Conservation (phyloP, 2,797 vertebrate genomes). For the Myoxocephalus aenaeus region DNA sequence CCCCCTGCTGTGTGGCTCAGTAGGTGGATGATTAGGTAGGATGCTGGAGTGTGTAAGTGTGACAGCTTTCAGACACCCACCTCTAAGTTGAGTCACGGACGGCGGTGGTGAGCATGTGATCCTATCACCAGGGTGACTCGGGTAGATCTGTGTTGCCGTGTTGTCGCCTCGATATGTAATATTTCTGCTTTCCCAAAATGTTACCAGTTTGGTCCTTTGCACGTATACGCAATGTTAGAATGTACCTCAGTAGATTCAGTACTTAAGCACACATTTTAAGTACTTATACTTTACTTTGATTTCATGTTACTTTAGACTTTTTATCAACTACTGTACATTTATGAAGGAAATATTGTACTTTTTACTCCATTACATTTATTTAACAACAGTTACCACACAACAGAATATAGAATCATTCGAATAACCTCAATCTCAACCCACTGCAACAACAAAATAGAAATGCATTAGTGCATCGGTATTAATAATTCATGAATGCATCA, state of each 20-base stretch:
- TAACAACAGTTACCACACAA: background rate
- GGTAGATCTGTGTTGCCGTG: conserved; percentile 74
- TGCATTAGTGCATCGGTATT: background rate
- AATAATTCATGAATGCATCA: background rate
- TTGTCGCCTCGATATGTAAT: conserved; percentile 53
- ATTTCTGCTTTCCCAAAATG: conserved; percentile 51
- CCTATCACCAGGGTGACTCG: conserved; percentile 82
- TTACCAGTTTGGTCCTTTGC: background rate
- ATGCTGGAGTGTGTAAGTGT: conserved; percentile 81
- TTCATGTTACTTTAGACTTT: background rate
- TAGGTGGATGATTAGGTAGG: conserved; percentile 83
- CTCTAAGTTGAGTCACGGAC: conserved; percentile 78
- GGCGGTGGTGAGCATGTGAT: conserved; percentile 78
- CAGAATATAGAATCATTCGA: background rate
- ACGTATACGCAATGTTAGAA: background rate
- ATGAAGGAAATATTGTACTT: background rate
- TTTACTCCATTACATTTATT: background rate
- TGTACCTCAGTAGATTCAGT: background rate
- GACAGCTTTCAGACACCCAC: conserved; percentile 84
- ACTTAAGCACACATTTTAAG: background rate
- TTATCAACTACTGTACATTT: background rate
- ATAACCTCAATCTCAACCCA: background rate
- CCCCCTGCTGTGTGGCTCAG: conserved; percentile 73
- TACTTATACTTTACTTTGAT: background rate
- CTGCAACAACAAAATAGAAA: background rate